phyloP scores from a whole-genome alignment of 2,888 invertebrate species.

The Congeria kusceri region DNA sequence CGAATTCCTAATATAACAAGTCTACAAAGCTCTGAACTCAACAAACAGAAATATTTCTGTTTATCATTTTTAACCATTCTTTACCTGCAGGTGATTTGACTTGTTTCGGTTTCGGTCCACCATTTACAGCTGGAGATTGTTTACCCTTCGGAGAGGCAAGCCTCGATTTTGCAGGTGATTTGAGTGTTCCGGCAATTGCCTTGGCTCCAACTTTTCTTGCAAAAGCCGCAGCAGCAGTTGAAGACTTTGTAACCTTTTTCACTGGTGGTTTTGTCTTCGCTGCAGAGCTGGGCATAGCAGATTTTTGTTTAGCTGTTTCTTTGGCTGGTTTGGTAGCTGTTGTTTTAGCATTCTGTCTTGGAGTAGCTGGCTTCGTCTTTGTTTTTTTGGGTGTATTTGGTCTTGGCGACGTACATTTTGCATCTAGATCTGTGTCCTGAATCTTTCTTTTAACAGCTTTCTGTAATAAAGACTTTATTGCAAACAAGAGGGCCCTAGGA shows the following conservation, averaged over 20 bases:
- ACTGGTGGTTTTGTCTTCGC: slow-evolving; percentile 8
- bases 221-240: slow-evolving; percentile 13
- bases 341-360: slow-evolving; percentile 22
- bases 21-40: too few relatives aligned
- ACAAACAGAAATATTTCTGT: too few relatives aligned
- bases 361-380: slow-evolving; percentile 2
- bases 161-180: slow-evolving; percentile 22
- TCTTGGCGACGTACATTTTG: not conserved
- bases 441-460: slow-evolving; percentile 57
- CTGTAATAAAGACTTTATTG: slow-evolving; percentile 21
- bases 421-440: slow-evolving; percentile 28
- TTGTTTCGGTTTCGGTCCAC: slow-evolving; percentile 12
- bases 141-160: slow-evolving; percentile 13
- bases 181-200: slow-evolving; percentile 12
- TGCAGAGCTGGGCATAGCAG: slow-evolving; percentile 9
- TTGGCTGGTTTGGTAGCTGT: slow-evolving; percentile 27
- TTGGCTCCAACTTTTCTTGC: slow-evolving; percentile 22
- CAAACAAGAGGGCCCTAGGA: too few relatives aligned
- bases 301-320: slow-evolving; percentile 8
- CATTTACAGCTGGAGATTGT: slow-evolving; percentile 6
- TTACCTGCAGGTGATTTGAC: slow-evolving; percentile 41
- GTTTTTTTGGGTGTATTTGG: slow-evolving; percentile 28
- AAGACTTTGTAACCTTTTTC: slow-evolving; percentile 4
- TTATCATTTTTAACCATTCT: not conserved
- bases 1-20: too few relatives aligned